Conservation (phyloP, 2,113 vertebrate genomes). For the Entelurus aequoreus region DNA sequence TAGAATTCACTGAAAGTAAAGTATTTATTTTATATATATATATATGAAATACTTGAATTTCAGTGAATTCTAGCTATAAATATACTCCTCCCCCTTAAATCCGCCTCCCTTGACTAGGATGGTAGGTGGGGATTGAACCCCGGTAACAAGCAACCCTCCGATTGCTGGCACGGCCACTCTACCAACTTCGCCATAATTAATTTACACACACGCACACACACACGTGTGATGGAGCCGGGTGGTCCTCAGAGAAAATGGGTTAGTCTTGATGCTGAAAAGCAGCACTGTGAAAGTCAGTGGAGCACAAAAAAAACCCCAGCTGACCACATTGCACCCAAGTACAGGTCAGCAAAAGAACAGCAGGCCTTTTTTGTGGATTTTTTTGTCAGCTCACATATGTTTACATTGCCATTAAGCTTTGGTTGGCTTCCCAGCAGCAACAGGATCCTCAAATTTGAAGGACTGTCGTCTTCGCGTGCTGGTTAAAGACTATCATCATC, state of each 20-base stretch:
- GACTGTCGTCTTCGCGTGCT: background rate
- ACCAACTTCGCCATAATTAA: background rate
- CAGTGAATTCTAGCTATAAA: too few relatives aligned
- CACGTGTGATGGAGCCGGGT: background rate
- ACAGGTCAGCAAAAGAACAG: conserved; percentile 51
- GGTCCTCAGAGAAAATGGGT: background rate
- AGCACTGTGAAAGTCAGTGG: conserved; percentile 56
- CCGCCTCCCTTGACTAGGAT: too few relatives aligned
- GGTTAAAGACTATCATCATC: background rate
- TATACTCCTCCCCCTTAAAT: too few relatives aligned
- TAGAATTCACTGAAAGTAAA: too few relatives aligned
- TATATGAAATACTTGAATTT: too few relatives aligned
- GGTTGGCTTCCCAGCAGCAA: conserved; percentile 28
- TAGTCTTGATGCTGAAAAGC: conserved; percentile 28
- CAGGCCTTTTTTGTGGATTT: conserved; percentile 30
- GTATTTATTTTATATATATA: too few relatives aligned
- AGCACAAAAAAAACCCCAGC: conserved; percentile 46
- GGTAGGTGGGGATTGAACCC: too few relatives aligned
- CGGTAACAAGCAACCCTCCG: too few relatives aligned
- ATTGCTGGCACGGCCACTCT: too few relatives aligned
- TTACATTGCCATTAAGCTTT: conserved; percentile 35
- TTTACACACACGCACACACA: background rate
- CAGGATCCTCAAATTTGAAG: background rate
- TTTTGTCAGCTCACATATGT: conserved; percentile 30
- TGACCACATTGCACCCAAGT: conserved; percentile 63